Evolutionary conservation across 2,113 vertebrate species (phyloP), one percentile per base, ranked within the genome.

Genomic region (Diadophis punctatus): DNA sequence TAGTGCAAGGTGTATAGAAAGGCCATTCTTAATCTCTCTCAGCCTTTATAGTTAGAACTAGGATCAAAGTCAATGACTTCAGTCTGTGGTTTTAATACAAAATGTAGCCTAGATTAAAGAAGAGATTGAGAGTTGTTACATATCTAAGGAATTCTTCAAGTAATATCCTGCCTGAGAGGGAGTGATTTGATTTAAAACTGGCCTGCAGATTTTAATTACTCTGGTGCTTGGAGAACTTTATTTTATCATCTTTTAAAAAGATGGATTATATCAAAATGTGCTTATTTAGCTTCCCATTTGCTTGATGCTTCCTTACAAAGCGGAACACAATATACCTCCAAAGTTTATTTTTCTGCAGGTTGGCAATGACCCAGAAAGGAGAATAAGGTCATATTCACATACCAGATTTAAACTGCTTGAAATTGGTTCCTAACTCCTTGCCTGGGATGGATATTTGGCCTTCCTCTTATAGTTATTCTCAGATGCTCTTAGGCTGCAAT

Each of bases 131-230:
- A 91, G 34, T 93, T 68, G 74, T 58, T 56, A 51, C 23, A 58
- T 58, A 85, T 92, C 87, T 92, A 49, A 92, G 53, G 68, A 95
- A 94, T 93, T 91, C 55, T 80, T 91, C 94, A 48, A 94, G 39
- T 53, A 92, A 63, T 22, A 43, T 12, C 1, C 14, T 93, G 60
- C 0, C 0, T 56, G 87, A 94, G 49, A 9, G 90, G 30, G 68
- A 43, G 51, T 43, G 93, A 43, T 43, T 92, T 93, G 86, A 91
- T 90, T 94, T 93, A 55, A 92, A 89, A 68, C 52, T 56, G 10
- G 86, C 39, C 34, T 53, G 18, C 7, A 55, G n/a, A 90, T 90
- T 93, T 95, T 27, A 60, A n/a, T 95, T 94, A 91, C 48, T 14
- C 49, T 23, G 39, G 7, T 4, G 27, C 55, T 95, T 86, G 10